Conservation (phyloP, 2,888 invertebrate genomes). For the Hypomecis punctinalis region DNA sequence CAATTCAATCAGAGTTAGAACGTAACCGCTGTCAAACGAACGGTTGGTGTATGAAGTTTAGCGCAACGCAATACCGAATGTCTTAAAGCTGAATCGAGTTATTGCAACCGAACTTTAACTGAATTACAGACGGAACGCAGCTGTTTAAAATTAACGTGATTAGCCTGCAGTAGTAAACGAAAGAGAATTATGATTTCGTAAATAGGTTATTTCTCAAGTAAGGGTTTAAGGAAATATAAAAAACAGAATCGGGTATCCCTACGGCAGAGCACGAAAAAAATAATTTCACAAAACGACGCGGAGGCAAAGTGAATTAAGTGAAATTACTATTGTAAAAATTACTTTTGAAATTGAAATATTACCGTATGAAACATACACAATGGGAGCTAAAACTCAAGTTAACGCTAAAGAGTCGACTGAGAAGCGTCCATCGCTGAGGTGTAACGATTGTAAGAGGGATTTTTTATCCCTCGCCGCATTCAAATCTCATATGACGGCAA, state of each 20-base stretch:
- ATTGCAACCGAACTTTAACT: too few species aligned
- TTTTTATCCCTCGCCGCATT: conserved; percentile 55
- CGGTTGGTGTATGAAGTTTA: too few species aligned
- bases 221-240: too few species aligned
- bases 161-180: too few species aligned
- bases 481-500: conserved; percentile 56
- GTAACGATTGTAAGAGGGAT: conserved; percentile 60
- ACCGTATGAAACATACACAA: conserved; percentile 36
- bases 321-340: conserved; percentile 5
- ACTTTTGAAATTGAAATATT: conserved; percentile 1
- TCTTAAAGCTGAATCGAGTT: too few species aligned
- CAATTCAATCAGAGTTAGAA: too few species aligned
- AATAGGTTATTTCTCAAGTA: too few species aligned
- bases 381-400: conserved; percentile 62
- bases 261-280: not conserved
- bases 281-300: not conserved
- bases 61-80: too few species aligned
- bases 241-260: not conserved
- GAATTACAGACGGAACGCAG: too few species aligned
- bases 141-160: too few species aligned
- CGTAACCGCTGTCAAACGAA: too few species aligned
- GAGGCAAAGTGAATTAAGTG: not conserved
- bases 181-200: too few species aligned
- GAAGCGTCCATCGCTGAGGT: conserved; percentile 54
- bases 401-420: conserved; percentile 54